Evolutionary conservation across 1,140 invertebrate species (phyloP), one percentile per base, ranked within the genome.

Genomic region (Phymastichus coffea): DNA sequence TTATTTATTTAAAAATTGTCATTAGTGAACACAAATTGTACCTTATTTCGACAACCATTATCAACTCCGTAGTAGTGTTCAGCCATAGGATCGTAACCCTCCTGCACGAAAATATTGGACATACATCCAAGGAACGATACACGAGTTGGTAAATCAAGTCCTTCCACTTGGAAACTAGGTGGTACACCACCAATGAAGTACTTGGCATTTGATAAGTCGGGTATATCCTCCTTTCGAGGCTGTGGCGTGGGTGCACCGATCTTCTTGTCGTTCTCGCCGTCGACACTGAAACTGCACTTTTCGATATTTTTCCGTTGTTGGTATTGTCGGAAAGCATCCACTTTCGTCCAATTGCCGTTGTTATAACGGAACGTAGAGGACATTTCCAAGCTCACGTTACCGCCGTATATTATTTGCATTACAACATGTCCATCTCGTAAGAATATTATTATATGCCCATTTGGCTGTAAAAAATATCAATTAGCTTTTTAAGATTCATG

Each of bases 181-280:
- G 92, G 88, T 9, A 91, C 81, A 1, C 93, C 93, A 8, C 92
- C 93, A 64, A 93, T 82, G 73, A 90, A 94, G 70, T 87, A 90
- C 33, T 83, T 77, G 1, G 85, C 84, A 53, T 75, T 74, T 0
- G 78, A 74, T 28, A 89, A 77, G 72, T 91, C 87, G 3, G 86
- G 87, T 37, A 91, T 83, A 57, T 82, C 77, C 19, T 82, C 81
- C 66, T 81, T 80, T 28, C 70, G 77, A 0, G 82, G 81, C 12
- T 82, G 86, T 6, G 84, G 83, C 0, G 85, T 80, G 2, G 87
- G 85, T 2, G 83, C 85, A 3, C 83, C 87, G 28, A 88, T 83
- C 51, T 83, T 83, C 41, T 87, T 85, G 66, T 91, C 88, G 61
- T 83, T 85, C 58, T 87, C 87, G n/a, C 90, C 88, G 51, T 85